Conservation (phyloP, 2,797 vertebrate species). For the Rhinogobio ventralis region DNA sequence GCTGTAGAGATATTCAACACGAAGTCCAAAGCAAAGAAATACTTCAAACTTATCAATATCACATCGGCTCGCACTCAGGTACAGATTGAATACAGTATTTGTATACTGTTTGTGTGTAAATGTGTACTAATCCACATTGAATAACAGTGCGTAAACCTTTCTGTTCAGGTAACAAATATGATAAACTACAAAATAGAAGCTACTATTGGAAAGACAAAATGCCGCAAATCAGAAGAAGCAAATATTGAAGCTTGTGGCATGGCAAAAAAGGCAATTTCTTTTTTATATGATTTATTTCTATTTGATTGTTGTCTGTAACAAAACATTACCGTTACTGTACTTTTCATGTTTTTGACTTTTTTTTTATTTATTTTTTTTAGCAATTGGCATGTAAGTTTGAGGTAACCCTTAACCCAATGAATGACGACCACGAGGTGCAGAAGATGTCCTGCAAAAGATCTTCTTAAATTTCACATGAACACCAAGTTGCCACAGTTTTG, state of each 20-base stretch:
- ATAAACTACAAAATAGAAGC: constrained; percentile 59
- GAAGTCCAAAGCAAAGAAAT: constrained; percentile 58
- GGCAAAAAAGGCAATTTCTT: constrained; percentile 52
- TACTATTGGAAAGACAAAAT: constrained; percentile 63
- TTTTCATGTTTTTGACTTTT: background rate
- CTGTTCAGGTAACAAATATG: constrained; percentile 62
- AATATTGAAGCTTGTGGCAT: constrained; percentile 56
- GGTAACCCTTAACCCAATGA: constrained; percentile 60
- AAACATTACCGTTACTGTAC: background rate
- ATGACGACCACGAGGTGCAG: constrained; percentile 52
- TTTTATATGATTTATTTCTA: background rate
- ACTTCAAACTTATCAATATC: constrained; percentile 62
- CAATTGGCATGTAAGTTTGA: constrained; percentile 67
- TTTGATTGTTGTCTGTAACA: background rate
- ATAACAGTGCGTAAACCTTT: background rate
- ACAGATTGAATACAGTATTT: background rate
- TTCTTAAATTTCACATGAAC: background rate
- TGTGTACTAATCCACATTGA: background rate
- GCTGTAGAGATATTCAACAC: constrained; percentile 61
- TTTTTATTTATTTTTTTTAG: constrained; percentile 60
- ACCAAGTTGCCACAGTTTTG: background rate
- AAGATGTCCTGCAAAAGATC: constrained; percentile 60
- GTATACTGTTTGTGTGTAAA: background rate
- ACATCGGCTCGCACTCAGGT: constrained; percentile 64
- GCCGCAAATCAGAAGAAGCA: constrained; percentile 52